Percentiles rank a stretch among this genome's conserved stretches.
Conservation (phyloP, 2,113 vertebrate genomes). For the Leuciscus idus region DNA sequence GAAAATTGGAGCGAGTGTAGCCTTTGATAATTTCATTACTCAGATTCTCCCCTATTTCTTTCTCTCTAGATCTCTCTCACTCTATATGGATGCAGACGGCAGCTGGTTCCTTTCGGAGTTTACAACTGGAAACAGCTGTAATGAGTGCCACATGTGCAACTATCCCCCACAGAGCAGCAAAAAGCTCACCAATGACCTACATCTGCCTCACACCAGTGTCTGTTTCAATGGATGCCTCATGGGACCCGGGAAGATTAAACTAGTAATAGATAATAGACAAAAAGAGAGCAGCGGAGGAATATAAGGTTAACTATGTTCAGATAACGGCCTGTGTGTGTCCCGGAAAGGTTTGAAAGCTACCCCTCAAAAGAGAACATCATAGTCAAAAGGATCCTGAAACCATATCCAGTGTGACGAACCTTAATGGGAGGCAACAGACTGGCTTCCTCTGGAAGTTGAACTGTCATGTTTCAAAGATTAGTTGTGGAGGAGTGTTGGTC, state of each 20-base stretch:
- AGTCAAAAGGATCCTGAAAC: slow-evolving; percentile 66
- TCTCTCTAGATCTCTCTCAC: slow-evolving; percentile 36
- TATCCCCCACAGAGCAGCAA: slow-evolving; percentile 67
- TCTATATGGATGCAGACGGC: slow-evolving; percentile 66
- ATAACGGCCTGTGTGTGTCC: neutral
- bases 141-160: slow-evolving; percentile 78
- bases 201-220: slow-evolving; percentile 67
- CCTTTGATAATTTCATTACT: slow-evolving; percentile 72
- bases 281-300: slow-evolving; percentile 48
- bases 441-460: slow-evolving; percentile 18
- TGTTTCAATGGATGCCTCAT: slow-evolving; percentile 57
- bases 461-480: slow-evolving; percentile 49
- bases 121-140: slow-evolving; percentile 80
- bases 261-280: slow-evolving; percentile 57
- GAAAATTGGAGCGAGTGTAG: slow-evolving; percentile 58
- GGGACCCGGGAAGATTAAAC: slow-evolving; percentile 47
- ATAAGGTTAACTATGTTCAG: slow-evolving; percentile 10
- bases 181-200: slow-evolving; percentile 66
- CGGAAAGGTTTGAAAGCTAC: slow-evolving; percentile 34
- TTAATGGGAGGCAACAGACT: slow-evolving; percentile 43
- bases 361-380: neutral
- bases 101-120: slow-evolving; percentile 72
- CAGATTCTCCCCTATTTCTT: slow-evolving; percentile 43
- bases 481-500: slow-evolving; percentile 31
- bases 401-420: slow-evolving; percentile 61